Evolutionary conservation across 2,113 vertebrate species (phyloP).

Genomic region (Melanostigma gelatinosum): DNA sequence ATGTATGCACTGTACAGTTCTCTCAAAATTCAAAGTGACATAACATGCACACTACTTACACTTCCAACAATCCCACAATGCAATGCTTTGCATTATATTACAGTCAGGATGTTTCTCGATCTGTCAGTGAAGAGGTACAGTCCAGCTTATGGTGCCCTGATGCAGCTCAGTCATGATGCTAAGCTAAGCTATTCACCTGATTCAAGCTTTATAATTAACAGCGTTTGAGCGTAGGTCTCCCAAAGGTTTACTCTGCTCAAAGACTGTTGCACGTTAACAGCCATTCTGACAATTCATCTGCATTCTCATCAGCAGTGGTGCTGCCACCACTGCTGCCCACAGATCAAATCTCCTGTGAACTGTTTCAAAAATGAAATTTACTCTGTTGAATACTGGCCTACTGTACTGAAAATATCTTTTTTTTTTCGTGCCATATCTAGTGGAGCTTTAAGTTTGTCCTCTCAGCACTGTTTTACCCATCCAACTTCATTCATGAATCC

Average conservation of each 20-base stretch:
- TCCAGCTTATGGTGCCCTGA: neutral
- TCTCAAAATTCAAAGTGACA: too few relatives aligned
- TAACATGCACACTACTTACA: too few relatives aligned
- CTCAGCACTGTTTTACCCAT: neutral
- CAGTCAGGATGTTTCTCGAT: too few relatives aligned
- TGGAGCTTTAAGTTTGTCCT: neutral
- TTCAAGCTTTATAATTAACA: neutral
- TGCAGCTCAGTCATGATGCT: neutral
- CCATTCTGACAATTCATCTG: neutral
- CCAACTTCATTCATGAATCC: conserved; percentile 1
- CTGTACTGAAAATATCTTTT: too few relatives aligned
- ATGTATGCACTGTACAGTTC: too few relatives aligned
- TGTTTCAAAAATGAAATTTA: neutral
- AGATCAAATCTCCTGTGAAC: neutral
- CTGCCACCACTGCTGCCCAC: neutral
- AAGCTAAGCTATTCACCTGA: neutral
- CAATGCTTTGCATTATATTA: neutral
- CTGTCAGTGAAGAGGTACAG: too few relatives aligned
- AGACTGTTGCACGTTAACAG: neutral
- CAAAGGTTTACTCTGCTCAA: neutral
- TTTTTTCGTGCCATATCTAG: neutral
- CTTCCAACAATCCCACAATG: too few relatives aligned
- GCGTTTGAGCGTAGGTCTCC: too few relatives aligned
- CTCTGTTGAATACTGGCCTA: too few relatives aligned
- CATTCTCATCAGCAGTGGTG: neutral